Base-by-base conservation (phyloP, 2,888 invertebrate species). In the Alloscopus bannaensis region DNA sequence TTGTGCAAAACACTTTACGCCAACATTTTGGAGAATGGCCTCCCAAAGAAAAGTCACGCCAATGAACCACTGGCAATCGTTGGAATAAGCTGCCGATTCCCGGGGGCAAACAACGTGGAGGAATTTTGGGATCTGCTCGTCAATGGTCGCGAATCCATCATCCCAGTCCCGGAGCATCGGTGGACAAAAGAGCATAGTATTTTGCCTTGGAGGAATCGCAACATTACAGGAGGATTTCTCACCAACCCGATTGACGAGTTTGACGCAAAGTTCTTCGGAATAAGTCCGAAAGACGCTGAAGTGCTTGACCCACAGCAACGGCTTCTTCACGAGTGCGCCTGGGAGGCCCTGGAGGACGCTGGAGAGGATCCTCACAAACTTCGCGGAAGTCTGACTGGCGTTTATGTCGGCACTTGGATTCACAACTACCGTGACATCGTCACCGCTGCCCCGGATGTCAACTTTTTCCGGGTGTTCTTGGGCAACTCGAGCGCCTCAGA, bases 401-500 rank as follows among this genome's bases (percentile, higher is more conserved):
- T 66, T 1, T 66, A 29, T 50, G 31, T 31, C 29, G 65, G 65
- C 11, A 28, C 65, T 1, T 66, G 65, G 65, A 36, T 60, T 8
- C 42, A 71, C 8, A 47, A 71, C 20, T 71, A 71, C 60, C 59
- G 60, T 24, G 71, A 71, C 18, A 11, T 71, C 3, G 2, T 28
- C n/a, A 22, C 24, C 3, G 16, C 3, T 8, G 3, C 57, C 4
- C 57, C 26, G 2, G 28, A 28, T 2, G 18, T 42, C 11, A 66
- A 78, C 20, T 71, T 71, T 40, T 71, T 75, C 28, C 28, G 81
- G 20, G 62, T 40, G 4, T 84, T 82, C 50, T 29, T 80, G 45
- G 83, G 82, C 28, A 84, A 78, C 18, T 59, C 75, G 4, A 59
- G 79, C 26, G 80, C 70, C 2, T 57, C 71, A 1, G 62, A 62